Evolutionary conservation across 2,797 vertebrate species (phyloP).

Genomic region (Trichosurus vulpecula): DNA sequence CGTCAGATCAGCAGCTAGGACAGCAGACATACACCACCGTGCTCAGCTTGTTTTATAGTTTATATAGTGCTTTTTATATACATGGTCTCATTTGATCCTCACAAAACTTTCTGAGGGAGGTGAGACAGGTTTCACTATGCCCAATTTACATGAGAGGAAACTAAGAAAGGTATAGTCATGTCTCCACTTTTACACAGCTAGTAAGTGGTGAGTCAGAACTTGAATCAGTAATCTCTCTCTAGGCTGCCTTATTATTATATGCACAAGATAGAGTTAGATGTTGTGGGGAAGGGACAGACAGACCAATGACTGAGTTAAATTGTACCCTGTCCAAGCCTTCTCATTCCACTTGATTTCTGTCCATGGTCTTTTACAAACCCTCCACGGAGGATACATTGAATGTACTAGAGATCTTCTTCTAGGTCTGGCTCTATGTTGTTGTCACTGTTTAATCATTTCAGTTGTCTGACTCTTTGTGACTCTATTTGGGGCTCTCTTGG

Average conservation of each 20-base stretch:
- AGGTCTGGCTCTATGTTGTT: background rate
- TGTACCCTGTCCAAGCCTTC: background rate
- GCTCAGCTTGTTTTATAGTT: background rate
- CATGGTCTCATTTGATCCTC: background rate
- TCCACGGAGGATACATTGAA: background rate
- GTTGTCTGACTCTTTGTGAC: background rate
- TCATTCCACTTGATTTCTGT: background rate
- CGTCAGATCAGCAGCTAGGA: background rate
- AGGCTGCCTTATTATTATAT: background rate
- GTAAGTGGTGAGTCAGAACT: background rate
- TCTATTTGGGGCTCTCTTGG: background rate
- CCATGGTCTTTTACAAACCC: background rate
- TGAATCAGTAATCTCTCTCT: background rate
- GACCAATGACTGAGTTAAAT: background rate
- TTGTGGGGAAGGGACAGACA: background rate
- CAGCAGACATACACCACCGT: background rate
- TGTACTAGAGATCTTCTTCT: background rate
- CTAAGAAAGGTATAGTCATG: background rate
- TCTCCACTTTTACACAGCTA: background rate
- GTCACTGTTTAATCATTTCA: background rate
- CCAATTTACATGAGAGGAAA: background rate
- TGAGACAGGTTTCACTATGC: background rate
- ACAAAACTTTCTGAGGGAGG: background rate
- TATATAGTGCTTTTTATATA: background rate
- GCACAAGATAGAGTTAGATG: background rate